Percentiles rank a stretch among this genome's conserved stretches.
Evolutionary conservation across 2,797 vertebrate genomes (phyloP).

Genomic region (Lemur catta): DNA sequence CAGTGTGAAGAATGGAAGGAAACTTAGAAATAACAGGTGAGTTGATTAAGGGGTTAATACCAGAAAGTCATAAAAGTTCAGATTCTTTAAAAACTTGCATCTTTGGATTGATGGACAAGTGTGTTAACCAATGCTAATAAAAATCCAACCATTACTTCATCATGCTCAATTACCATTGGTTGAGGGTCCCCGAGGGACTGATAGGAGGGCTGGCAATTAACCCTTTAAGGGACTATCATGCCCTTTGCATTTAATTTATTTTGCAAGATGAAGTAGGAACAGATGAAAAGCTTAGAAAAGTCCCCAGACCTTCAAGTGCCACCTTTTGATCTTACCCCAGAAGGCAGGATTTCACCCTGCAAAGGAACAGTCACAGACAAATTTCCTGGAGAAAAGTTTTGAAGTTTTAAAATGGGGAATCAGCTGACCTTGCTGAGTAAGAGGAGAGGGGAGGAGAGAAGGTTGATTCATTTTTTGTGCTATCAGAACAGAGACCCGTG

Average conservation of each 20-base stretch:
- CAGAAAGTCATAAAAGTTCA: conserved; percentile 71
- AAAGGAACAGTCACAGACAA: neutral
- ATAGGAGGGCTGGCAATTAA: conserved; percentile 52
- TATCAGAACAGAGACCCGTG: conserved; percentile 53
- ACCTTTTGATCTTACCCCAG: neutral
- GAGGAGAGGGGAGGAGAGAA: neutral
- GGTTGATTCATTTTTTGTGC: conserved; percentile 52
- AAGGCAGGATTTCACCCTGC: neutral
- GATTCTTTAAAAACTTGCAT: conserved; percentile 74
- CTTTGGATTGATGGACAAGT: conserved; percentile 58
- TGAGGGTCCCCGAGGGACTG: neutral
- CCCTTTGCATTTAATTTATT: conserved; percentile 13
- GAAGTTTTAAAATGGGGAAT: conserved; percentile 43
- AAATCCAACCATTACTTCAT: conserved; percentile 67
- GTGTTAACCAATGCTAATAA: conserved; percentile 57
- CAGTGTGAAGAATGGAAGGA: neutral
- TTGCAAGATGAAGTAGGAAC: conserved; percentile 21
- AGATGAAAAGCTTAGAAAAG: neutral
- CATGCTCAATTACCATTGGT: conserved; percentile 62
- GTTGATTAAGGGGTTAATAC: conserved; percentile 70
- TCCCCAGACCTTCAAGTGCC: neutral
- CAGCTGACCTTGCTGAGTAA: conserved; percentile 36
- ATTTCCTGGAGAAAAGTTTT: conserved; percentile 26
- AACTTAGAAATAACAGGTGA: conserved; percentile 52
- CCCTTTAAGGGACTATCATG: neutral